Evolutionary conservation across 2,797 vertebrate species (phyloP).

Genomic region (Botia kubotai): DNA sequence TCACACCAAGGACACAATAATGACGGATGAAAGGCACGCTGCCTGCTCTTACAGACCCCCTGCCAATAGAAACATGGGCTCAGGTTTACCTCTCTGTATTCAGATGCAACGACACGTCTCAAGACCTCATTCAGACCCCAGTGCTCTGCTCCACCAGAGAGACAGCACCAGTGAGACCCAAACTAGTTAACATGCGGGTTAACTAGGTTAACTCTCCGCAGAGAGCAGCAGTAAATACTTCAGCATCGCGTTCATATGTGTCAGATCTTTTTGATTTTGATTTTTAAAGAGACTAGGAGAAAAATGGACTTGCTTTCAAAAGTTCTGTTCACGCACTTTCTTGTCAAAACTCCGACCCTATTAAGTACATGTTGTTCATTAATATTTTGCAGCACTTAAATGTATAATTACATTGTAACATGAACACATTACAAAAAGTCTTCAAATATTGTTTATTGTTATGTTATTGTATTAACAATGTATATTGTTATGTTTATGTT

Average conservation of each 20-base stretch:
- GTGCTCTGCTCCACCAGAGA: constrained; percentile 9
- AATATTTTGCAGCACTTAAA: no score
- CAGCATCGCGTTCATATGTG: not conserved
- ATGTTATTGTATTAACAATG: no score
- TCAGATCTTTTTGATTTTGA: not conserved
- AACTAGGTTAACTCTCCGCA: no score
- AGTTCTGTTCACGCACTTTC: no score
- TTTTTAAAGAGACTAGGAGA: no score
- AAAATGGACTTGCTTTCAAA: no score
- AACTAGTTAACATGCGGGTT: constrained; percentile 3
- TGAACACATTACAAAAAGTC: no score
- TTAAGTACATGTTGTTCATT: no score
- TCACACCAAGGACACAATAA: constrained; percentile 53
- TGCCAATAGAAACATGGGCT: constrained; percentile 34
- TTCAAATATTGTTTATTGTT: no score
- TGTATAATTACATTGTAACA: no score
- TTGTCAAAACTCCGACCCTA: no score
- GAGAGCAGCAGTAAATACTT: not conserved
- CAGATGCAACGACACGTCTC: constrained; percentile 37
- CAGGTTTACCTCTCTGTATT: constrained; percentile 36
- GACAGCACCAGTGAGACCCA: constrained; percentile 7
- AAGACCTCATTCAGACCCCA: constrained; percentile 44
- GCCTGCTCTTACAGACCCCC: constrained; percentile 15
- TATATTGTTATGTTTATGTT: no score
- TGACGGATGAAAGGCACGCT: constrained; percentile 18